Base-by-base conservation (phyloP, 2,113 vertebrate genomes). In the Podarcis cretensis region DNA sequence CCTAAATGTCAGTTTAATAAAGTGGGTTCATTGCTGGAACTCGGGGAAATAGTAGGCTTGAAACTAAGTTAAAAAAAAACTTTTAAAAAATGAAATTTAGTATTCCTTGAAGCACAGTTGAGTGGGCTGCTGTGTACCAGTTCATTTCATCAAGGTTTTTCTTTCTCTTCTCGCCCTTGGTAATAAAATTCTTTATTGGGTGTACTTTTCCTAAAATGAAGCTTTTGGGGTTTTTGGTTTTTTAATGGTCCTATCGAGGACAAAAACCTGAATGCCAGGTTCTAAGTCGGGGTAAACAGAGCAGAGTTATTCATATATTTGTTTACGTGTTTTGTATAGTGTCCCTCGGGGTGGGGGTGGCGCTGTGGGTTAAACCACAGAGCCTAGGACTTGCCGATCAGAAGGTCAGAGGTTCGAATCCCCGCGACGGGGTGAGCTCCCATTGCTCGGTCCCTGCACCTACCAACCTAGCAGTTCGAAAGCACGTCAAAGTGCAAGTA, bases 1-100 rank as follows among this genome's bases (percentile, higher is more conserved):
- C 88, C 92, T 95, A 94, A 96, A 95, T 93, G 83, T 92, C 93
- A 94, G 83, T 94, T 96, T 93, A 93, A 94, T 93, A 91, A 89
- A 94, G 94, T 63, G 74, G 5, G 57, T 90, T 93, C 92, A 89
- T 90, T 83, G 32, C 78, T 88, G 87, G 82, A 88, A 91, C 77
- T 89, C 89, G 85, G 37, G 16, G 90, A 90, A 89, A 89, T 8
- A 81, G 74, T 21, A 80, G 76, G 57, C 57, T 66, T 87, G 85
- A 92, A 92, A 89, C 66, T 77, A 80, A 79, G 74, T 93, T 63
- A 5, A 5, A 20, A 63, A 63, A 63, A 63, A 90, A 94, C 92
- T 90, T 89, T 94, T 94, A 91, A 74, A 18, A 63, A 63, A 87
- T 90, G 90, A 92, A 89, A 86, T 92, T 94, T 77, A 54, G 84